Evolutionary conservation across 2,113 vertebrate genomes (phyloP).

Genomic region (Uropsilus gracilis): DNA sequence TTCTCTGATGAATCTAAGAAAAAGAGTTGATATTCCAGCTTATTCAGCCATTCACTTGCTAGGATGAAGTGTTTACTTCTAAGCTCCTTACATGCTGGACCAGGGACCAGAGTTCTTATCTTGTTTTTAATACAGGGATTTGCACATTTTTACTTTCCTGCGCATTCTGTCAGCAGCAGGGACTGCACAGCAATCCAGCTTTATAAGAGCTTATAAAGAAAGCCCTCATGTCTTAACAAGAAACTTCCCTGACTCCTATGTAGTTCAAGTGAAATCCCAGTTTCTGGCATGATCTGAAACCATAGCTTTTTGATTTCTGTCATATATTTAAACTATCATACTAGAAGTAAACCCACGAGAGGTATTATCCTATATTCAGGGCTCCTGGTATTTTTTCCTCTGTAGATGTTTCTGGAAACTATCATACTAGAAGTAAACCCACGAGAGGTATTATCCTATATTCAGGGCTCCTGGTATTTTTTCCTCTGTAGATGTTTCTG

Average conservation of each 20-base stretch:
- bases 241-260: background rate
- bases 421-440: background rate
- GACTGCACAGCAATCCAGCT: background rate
- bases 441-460: background rate
- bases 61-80: background rate
- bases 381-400: conserved; percentile 28
- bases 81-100: background rate
- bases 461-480: conserved; percentile 6
- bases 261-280: background rate
- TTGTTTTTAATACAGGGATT: background rate
- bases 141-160: background rate
- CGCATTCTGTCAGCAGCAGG: background rate
- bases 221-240: background rate
- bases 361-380: background rate
- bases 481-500: background rate
- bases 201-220: background rate
- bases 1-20: background rate
- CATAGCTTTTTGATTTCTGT: background rate
- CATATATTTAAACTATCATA: background rate
- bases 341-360: background rate
- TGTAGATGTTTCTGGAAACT: conserved; percentile 25
- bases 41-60: background rate
- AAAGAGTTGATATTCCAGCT: background rate
- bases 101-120: background rate
- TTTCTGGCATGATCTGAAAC: conserved; percentile 42